These are phyloP conservation scores for Grallaria varia DNA, from an alignment of 2,113 vertebrate species.

Conservation along the genomic window DNA sequence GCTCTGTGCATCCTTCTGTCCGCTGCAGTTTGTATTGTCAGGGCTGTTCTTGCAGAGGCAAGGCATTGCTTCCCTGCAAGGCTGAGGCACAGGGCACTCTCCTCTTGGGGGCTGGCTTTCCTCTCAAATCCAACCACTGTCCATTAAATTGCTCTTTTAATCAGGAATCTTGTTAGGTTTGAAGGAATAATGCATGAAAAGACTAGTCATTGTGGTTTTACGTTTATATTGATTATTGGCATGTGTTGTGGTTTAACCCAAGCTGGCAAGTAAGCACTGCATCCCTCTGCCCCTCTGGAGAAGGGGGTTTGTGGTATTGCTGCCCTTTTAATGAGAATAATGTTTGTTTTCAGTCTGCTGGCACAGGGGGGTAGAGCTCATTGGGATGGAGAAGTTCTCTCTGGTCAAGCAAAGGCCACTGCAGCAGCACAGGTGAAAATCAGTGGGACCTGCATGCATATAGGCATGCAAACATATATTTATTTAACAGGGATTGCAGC, in stretches of 20 bases:
- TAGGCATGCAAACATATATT: neutral
- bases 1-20: neutral
- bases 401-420: constrained; percentile 33
- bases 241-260: neutral
- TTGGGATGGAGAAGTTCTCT: constrained; percentile 28
- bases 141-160: neutral
- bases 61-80: neutral
- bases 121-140: neutral
- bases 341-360: neutral
- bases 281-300: neutral
- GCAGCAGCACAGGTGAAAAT: constrained; percentile 23
- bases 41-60: neutral
- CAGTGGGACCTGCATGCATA: neutral
- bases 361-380: neutral
- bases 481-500: neutral
- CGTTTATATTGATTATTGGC: neutral
- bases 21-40: neutral
- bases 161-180: neutral
- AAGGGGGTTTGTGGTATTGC: rapidly evolving
- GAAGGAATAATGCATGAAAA: neutral
- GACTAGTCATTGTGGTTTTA: rapidly evolving
- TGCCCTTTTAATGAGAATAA: neutral
- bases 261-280: neutral
- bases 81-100: neutral
- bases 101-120: neutral